A percentile compares a stretch with the other conserved stretches of the same genome.
phyloP scores from a whole-genome alignment of 2,888 invertebrate species.

The Drosophila nr. fundita region DNA sequence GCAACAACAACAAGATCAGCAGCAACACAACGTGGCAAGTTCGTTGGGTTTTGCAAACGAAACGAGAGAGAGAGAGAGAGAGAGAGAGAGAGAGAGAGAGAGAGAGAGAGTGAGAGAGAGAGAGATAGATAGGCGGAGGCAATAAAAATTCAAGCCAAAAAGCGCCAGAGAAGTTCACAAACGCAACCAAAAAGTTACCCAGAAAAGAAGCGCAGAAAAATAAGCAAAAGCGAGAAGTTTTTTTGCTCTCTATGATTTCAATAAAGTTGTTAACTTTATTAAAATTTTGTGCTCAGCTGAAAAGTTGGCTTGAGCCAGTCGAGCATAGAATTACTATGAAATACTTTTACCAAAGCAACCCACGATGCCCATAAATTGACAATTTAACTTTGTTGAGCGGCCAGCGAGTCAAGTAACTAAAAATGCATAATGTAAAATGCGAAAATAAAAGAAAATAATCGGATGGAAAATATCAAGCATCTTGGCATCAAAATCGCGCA shows the following conservation, averaged over 20 bases:
- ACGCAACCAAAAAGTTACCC: slow-evolving; percentile 63
- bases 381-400: slow-evolving; percentile 69
- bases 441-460: slow-evolving; percentile 5
- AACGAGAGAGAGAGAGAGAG: not conserved
- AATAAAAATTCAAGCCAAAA: slow-evolving; percentile 56
- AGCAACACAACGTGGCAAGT: slow-evolving; percentile 13
- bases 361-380: slow-evolving; percentile 75
- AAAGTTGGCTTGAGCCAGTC: slow-evolving; percentile 74
- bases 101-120: slow-evolving; percentile 5
- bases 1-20: slow-evolving; percentile 25
- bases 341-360: slow-evolving; percentile 73
- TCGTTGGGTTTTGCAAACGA: slow-evolving; percentile 26
- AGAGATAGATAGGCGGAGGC: slow-evolving; percentile 27
- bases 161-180: slow-evolving; percentile 52
- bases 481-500: slow-evolving; percentile 64
- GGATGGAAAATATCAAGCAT: slow-evolving; percentile 42
- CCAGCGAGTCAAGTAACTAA: slow-evolving; percentile 52
- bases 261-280: slow-evolving; percentile 79
- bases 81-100: not conserved
- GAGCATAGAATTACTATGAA: slow-evolving; percentile 79
- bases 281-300: slow-evolving; percentile 73
- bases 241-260: slow-evolving; percentile 72
- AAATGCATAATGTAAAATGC: slow-evolving; percentile 22
- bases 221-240: slow-evolving; percentile 25
- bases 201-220: slow-evolving; percentile 25